phyloP scores from a whole-genome alignment of 2,113 vertebrate genomes.

The Aramus guarauna region DNA sequence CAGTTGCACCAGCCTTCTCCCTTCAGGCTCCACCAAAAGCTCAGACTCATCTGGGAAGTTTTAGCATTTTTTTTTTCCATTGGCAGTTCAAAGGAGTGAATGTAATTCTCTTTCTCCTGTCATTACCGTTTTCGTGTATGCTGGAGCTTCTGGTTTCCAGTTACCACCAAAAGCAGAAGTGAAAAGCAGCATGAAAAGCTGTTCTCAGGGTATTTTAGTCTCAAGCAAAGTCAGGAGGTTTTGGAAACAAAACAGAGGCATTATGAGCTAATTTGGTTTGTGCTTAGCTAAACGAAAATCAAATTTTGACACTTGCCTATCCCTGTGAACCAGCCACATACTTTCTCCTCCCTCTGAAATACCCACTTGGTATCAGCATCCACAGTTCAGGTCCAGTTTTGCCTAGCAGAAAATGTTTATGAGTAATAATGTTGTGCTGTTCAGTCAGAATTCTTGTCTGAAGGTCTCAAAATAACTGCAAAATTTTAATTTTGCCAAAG shows the following conservation, averaged over 20 bases:
- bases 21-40: neutral
- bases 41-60: neutral
- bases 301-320: neutral
- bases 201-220: slow-evolving; percentile 5
- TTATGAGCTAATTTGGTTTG: slow-evolving; percentile 21
- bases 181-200: neutral
- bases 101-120: neutral
- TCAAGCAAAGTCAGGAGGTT: neutral
- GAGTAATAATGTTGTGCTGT: neutral
- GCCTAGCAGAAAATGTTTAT: neutral
- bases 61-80: neutral
- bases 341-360: neutral
- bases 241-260: neutral
- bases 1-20: neutral
- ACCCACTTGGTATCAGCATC: neutral
- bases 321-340: neutral
- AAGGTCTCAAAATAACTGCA: neutral
- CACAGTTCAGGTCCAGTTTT: neutral
- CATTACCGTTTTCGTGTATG: neutral
- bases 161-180: slow-evolving; percentile 41
- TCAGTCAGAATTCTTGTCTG: neutral
- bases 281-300: neutral
- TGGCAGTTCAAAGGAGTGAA: neutral
- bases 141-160: slow-evolving; percentile 33
- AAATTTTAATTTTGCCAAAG: neutral